Base-by-base conservation (phyloP, 2,113 vertebrate genomes). In the Gnathochromis pfefferi region DNA sequence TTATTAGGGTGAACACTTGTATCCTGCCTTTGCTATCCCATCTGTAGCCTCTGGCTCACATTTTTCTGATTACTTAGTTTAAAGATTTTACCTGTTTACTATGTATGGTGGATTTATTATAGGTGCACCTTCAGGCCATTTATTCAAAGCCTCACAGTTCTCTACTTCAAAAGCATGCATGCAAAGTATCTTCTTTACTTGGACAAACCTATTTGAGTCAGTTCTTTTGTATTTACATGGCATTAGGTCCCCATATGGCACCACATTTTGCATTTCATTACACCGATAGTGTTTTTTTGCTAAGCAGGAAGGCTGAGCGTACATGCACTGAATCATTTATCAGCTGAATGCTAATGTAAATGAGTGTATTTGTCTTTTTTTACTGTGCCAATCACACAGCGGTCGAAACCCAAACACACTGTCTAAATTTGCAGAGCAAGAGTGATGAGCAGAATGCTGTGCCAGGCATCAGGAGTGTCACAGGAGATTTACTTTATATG, bases 121-220 rank as follows among this genome's bases (percentile, higher is more conserved):
- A 85, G 81, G 58, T 75, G 58, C 4, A 9, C 42, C 88, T 81
- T 81, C 3, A 3, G 82, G 87, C 42, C 26, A 51, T 89, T 51
- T 70, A 85, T 85, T 85, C 73, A 87, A 85, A 88, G 63, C 78
- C 26, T 7, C 14, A 19, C 38, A n/a, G 45, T 12, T 9, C 38
- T 51, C 19, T 23, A 87, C 85, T 89, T 91, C 79, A 91, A 84
- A 90, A 80, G 33, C 54, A 63, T 31, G 79, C 81, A 87, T 47
- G 68, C 42, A 78, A 31, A 78, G 42, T 49, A 47, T 75, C 23
- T 2, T 75, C 42, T 75, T 7, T 49, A 49, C 10, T 78, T 31
- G 42, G 42, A 49, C 40, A 28, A 91, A 73, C 78, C 49, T 65
- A 81, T 89, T 91, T 92, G 79, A 55, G 42, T 81, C 54, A 14